These are phyloP conservation scores for Epinephelus malabaricus DNA, from an alignment of 2,797 vertebrate genomes.

Conservation along the genomic window DNA sequence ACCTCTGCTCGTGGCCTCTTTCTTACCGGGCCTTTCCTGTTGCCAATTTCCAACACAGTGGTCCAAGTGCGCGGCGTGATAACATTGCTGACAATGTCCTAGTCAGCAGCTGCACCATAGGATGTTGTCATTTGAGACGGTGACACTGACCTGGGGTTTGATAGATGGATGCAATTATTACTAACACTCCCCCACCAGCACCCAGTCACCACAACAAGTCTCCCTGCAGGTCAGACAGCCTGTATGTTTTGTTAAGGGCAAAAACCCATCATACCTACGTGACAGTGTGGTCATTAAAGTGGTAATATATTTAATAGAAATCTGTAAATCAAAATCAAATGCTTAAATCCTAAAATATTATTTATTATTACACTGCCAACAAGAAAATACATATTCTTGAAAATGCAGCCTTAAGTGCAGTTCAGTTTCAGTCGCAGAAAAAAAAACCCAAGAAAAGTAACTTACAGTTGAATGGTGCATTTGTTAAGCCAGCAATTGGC, in stretches of 20 bases:
- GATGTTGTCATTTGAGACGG: slow-evolving; percentile 70
- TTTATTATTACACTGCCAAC: no score
- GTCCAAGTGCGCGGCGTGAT: slow-evolving; percentile 48
- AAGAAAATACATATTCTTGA: no score
- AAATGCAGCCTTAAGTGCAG: no score
- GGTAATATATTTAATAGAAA: background rate
- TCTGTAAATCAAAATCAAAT: no score
- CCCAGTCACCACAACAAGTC: slow-evolving; percentile 30
- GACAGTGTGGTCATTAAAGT: background rate
- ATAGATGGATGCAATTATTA: slow-evolving; percentile 76
- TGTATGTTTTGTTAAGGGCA: slow-evolving; percentile 15
- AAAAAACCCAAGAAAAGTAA: no score
- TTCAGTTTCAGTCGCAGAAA: no score
- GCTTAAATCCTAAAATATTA: no score
- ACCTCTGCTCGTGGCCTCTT: slow-evolving; percentile 42
- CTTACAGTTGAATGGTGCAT: no score
- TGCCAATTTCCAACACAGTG: slow-evolving; percentile 56
- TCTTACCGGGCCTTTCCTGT: slow-evolving; percentile 23
- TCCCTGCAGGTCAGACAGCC: slow-evolving; percentile 27
- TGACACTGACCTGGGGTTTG: slow-evolving; percentile 74
- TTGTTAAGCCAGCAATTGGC: no score
- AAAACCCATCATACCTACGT: background rate
- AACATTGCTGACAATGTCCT: slow-evolving; percentile 71
- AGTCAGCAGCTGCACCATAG: slow-evolving; percentile 71
- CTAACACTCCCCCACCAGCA: slow-evolving; percentile 40